Evolutionary conservation across 2,797 vertebrate species (phyloP), one percentile per base, ranked within the genome.

Genomic region (Aulostomus chinensis): DNA sequence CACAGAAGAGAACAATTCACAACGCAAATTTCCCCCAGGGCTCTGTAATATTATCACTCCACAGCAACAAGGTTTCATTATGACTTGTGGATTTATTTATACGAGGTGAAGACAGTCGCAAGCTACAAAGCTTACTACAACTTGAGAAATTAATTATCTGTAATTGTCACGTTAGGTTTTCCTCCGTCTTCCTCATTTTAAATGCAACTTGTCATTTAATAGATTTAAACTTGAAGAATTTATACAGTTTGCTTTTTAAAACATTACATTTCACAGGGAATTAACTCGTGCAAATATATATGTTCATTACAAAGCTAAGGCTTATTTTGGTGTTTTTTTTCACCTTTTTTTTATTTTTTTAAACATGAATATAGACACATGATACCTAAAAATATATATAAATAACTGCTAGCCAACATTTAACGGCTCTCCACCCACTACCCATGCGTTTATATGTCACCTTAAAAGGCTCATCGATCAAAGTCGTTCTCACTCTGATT

Each of bases 1-100:
- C 91, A 94, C 92, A 95, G 92, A 94, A 93, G 90, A 88, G 72
- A 83, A 82, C 82, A 67, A 89, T 91, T 94, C 91, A 93, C 92
- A 89, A 95, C 93, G 88, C 93, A 96, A 95, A 97, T 96, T 96
- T 94, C 94, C 96, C 95, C 93, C 72, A 76, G 83, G 76, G 92
- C 92, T 88, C 91, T 91, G 92, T 93, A 94, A 92, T 93, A 96
- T 94, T 94, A 95, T 97, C 95, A 92, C 93, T 93, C 92, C 94
- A 96, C 90, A 86, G 92, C 93, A 96, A 96, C 94, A 87, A 22
- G 87, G 95, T 99, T 99, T 98, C 96, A 95, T 80, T 95, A 93
- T 98, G 95, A 98, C 90, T 95, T 94, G 87, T 94, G 90, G 90
- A 96, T 98, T 94, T 97, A 98, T 98, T 98, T 96, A 94, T 96